Evolutionary conservation across 2,888 invertebrate species (phyloP).

Genomic region (Heliconius ethilla): DNA sequence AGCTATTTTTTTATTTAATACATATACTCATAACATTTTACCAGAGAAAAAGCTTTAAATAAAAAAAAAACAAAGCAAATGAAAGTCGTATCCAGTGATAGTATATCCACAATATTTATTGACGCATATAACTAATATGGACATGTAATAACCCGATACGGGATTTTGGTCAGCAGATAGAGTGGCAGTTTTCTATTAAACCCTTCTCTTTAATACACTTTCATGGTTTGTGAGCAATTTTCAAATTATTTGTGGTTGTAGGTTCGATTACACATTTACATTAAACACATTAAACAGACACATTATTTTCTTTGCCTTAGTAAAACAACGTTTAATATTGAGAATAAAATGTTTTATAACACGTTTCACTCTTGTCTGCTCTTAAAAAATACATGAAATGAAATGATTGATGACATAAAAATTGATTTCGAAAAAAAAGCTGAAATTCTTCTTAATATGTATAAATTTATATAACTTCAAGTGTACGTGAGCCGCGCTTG

Average conservation of each 20-base stretch:
- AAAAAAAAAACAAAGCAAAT: neutral
- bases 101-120: conserved; percentile 44
- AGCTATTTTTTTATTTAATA: too few species aligned
- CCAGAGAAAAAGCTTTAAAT: too few species aligned
- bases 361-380: neutral
- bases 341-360: neutral
- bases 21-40: too few species aligned
- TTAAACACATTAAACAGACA: too few species aligned
- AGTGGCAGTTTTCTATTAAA: conserved; percentile 49
- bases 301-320: too few species aligned
- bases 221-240: conserved; percentile 22
- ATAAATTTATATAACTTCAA: neutral
- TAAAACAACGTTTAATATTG: too few species aligned
- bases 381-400: neutral
- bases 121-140: conserved; percentile 54
- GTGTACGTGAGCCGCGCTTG: too few species aligned
- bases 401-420: too few species aligned
- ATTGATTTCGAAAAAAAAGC: neutral
- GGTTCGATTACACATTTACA: neutral
- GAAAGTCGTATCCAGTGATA: conserved; percentile 53
- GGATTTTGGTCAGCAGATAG: conserved; percentile 39
- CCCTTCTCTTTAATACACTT: conserved; percentile 30
- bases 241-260: neutral
- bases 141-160: conserved; percentile 51
- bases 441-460: neutral